Evolutionary conservation across 2,797 vertebrate genomes (phyloP).

Genomic region (Myripristis murdjan): DNA sequence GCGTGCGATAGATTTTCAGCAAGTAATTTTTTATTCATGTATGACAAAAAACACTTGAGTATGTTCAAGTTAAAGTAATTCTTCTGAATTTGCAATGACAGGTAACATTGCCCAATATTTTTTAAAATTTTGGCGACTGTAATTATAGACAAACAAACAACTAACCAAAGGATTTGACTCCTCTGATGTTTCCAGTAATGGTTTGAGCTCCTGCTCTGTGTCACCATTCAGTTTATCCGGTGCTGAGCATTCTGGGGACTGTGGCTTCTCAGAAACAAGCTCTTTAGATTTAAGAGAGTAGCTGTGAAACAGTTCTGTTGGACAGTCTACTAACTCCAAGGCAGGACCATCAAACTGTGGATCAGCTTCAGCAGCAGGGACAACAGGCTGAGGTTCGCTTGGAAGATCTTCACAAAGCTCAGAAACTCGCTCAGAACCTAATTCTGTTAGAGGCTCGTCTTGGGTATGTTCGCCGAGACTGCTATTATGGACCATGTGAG

Average conservation of each 20-base stretch:
- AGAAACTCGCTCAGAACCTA: no score
- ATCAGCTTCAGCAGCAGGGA: constrained; percentile 47
- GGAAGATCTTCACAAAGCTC: constrained; percentile 18
- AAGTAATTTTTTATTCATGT: background rate
- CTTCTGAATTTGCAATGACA: no score
- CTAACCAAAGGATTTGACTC: constrained; percentile 58
- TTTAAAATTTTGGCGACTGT: background rate
- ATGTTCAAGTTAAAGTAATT: background rate
- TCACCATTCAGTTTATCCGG: constrained; percentile 46
- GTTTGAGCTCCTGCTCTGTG: constrained; percentile 14
- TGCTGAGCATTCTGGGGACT: constrained; percentile 25
- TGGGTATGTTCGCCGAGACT: background rate
- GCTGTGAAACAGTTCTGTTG: constrained; percentile 72
- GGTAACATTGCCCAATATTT: no score
- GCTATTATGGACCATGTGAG: constrained; percentile 5
- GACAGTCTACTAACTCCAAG: constrained; percentile 58
- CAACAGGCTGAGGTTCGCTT: constrained; percentile 4
- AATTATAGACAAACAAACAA: constrained; percentile 11
- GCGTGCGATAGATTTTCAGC: no score
- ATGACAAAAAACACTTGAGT: background rate
- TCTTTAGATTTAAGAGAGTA: constrained; percentile 67
- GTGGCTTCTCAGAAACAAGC: constrained; percentile 40
- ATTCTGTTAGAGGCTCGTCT: constrained; percentile 21
- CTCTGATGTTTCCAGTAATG: constrained; percentile 16
- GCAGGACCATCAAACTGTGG: constrained; percentile 68